phyloP scores from a whole-genome alignment of 2,113 vertebrate genomes.

The Todiramphus chloris region DNA sequence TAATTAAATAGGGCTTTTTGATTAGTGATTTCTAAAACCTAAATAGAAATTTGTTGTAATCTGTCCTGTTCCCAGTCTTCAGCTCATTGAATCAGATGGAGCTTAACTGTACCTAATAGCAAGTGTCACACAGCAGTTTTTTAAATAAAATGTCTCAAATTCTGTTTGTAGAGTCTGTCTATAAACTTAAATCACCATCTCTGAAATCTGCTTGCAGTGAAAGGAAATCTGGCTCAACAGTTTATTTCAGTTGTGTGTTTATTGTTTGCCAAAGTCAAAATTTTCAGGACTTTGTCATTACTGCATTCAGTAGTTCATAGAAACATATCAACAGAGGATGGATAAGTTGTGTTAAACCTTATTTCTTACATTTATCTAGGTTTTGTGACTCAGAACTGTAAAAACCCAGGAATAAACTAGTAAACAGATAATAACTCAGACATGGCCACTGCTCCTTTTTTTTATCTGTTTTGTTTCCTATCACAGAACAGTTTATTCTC shows the following conservation, averaged over 20 bases:
- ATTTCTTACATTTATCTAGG: background rate
- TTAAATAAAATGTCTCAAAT: background rate
- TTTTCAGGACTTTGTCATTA: background rate
- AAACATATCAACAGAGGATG: background rate
- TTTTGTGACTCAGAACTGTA: background rate
- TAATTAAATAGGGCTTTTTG: background rate
- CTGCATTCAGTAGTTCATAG: background rate
- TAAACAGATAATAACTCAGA: conserved; percentile 2
- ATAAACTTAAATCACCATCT: background rate
- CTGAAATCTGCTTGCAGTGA: background rate
- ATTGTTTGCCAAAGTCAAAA: background rate
- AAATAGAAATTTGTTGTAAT: background rate
- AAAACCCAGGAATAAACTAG: background rate
- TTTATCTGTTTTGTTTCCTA: conserved; percentile 22
- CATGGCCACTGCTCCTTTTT: background rate
- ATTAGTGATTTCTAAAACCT: background rate
- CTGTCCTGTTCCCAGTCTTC: background rate
- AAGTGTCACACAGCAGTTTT: background rate
- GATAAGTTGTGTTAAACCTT: background rate
- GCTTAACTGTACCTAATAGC: background rate
- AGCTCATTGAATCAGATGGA: background rate
- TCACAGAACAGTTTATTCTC: conserved; percentile 3
- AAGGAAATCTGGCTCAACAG: background rate
- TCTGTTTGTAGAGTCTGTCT: background rate
- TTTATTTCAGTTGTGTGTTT: background rate